These are phyloP conservation scores for Dusona sp. DNA, from an alignment of 2,888 invertebrate species.

Conservation along the genomic window DNA sequence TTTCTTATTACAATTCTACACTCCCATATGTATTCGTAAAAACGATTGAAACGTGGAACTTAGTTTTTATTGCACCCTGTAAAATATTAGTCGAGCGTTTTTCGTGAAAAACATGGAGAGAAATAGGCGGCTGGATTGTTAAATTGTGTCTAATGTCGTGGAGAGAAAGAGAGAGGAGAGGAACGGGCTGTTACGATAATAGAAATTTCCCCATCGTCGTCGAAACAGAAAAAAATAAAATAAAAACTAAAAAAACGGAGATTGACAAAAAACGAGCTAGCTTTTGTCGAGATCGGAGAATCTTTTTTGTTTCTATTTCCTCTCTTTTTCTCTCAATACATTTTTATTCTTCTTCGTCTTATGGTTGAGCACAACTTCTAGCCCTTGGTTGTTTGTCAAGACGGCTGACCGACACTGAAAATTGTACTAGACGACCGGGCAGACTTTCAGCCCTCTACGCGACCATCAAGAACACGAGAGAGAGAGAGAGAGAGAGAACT, in stretches of 20 bases:
- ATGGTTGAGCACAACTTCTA: background rate
- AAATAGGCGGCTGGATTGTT: background rate
- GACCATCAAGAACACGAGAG: slow-evolving; percentile 14
- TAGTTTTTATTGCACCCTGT: background rate
- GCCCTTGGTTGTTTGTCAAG: slow-evolving; percentile 51
- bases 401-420: slow-evolving; percentile 54
- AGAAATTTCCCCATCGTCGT: slow-evolving; percentile 14
- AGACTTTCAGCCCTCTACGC: slow-evolving; percentile 54
- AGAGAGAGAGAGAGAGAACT: slow-evolving; percentile 19
- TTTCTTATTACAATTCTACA: background rate
- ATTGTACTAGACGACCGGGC: slow-evolving; percentile 60
- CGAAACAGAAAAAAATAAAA: background rate
- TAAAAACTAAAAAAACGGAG: background rate
- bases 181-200: slow-evolving; percentile 30
- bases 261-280: slow-evolving; percentile 5
- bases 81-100: background rate
- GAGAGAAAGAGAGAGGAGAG: background rate
- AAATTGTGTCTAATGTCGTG: background rate
- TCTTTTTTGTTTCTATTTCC: background rate
- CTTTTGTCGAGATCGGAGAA: slow-evolving; percentile 20
- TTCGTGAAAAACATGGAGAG: background rate
- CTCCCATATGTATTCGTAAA: background rate
- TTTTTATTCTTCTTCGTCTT: background rate
- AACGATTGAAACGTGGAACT: background rate
- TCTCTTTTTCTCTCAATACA: slow-evolving; percentile 19